Evolutionary conservation across 1,140 invertebrate species (phyloP).

Genomic region (Euborellia annulipes): DNA sequence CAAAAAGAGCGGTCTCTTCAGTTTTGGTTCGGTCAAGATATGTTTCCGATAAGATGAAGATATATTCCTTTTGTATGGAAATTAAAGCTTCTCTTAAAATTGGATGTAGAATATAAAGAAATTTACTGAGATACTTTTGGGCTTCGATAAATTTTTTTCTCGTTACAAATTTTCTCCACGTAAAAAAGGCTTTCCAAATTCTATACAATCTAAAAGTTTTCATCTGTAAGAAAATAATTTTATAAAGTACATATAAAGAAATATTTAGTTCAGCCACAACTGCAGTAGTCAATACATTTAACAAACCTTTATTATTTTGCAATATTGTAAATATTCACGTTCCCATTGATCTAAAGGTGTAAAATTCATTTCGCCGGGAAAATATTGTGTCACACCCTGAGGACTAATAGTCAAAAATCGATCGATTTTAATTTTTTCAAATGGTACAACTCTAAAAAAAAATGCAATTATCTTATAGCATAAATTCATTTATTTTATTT

Average conservation of each 20-base stretch:
- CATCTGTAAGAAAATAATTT: constrained; percentile 36
- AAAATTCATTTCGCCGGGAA: constrained; percentile 42
- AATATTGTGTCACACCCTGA: constrained; percentile 50
- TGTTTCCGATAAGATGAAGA: constrained; percentile 40
- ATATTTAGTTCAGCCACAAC: too few species aligned
- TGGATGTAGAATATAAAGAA: constrained; percentile 57
- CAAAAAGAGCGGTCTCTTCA: constrained; percentile 42
- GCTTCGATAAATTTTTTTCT: constrained; percentile 45
- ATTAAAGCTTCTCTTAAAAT: constrained; percentile 50
- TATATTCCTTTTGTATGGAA: constrained; percentile 50
- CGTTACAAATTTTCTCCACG: constrained; percentile 60
- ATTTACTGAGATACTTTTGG: constrained; percentile 39
- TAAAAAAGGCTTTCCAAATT: constrained; percentile 66
- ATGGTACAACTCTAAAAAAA: constrained; percentile 39
- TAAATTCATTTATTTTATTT: background rate
- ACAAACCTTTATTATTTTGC: constrained; percentile 41
- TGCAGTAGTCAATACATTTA: too few species aligned
- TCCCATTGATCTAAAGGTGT: constrained; percentile 52
- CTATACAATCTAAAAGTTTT: constrained; percentile 53
- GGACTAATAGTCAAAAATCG: constrained; percentile 51
- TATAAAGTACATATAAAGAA: constrained; percentile 48
- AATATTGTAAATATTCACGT: constrained; percentile 48
- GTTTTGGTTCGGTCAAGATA: constrained; percentile 37
- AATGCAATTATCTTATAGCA: constrained; percentile 1
- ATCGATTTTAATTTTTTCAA: constrained; percentile 38